A percentile compares a stretch with the other conserved stretches of the same genome.
Conservation (phyloP, 2,888 invertebrate genomes). For the Odontomyia ornata region DNA sequence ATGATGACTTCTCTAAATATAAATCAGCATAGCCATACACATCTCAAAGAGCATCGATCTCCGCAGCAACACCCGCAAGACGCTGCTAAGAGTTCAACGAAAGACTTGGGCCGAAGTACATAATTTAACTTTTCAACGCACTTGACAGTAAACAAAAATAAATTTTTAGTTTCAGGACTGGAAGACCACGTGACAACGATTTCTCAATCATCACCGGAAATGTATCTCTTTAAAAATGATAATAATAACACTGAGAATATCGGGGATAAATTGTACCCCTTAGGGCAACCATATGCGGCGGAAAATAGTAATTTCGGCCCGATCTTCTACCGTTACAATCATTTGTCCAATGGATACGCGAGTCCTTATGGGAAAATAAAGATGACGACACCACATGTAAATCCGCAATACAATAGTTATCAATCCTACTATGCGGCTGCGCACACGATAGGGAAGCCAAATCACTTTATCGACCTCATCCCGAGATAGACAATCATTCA, state of each 20-base stretch:
- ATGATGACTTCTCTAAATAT: conserved; percentile 50
- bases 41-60: conserved; percentile 58
- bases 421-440: conserved; percentile 52
- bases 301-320: conserved; percentile 63
- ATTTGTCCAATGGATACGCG: conserved; percentile 56
- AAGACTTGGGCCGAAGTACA: conserved; percentile 31
- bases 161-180: conserved; percentile 31
- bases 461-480: conserved; percentile 60
- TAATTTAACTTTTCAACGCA: conserved; percentile 30
- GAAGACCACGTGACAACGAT: conserved; percentile 42
- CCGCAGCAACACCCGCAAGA: conserved; percentile 1
- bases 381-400: conserved; percentile 53
- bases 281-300: conserved; percentile 61
- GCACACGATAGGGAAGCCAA: conserved; percentile 49
- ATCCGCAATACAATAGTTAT: conserved; percentile 60
- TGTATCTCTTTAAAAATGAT: conserved; percentile 42
- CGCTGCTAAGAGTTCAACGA: background rate
- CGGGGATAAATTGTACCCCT: conserved; percentile 49
- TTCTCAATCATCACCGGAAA: conserved; percentile 38
- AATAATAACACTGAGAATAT: conserved; percentile 17
- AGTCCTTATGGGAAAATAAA: conserved; percentile 64
- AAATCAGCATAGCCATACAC: conserved; percentile 62
- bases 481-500: conserved; percentile 61
- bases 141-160: conserved; percentile 38
- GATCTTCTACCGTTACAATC: conserved; percentile 63